Base-by-base conservation (phyloP, 2,888 invertebrate genomes). In the Brenthis hecate region DNA sequence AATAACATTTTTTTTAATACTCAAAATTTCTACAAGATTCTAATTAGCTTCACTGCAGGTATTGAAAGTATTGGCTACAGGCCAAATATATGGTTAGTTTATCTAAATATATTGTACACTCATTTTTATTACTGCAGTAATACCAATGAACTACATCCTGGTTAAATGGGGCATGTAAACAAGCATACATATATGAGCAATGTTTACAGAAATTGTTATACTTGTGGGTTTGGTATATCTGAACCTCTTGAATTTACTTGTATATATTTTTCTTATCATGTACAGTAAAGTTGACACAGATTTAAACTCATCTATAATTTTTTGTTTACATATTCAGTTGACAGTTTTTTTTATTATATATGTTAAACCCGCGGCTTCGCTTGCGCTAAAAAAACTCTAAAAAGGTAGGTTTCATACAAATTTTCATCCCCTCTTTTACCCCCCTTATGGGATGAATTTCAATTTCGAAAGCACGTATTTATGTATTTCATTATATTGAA, bases 111-210 rank as follows among this genome's bases (percentile, higher is more conserved):
- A 66, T 48, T 48, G 53, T 57, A 19, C 16, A 16, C 54, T 51
- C 53, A 68, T 13, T 58, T 68, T 68, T 68, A 63, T 48, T 62
- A 65, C 32, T 64, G 53, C 54, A 43, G 57, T 68, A 50, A 50
- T 56, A 63, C 47, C 53, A 71, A 68, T 56, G 71, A 66, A 56
- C 32, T 23, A 62, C 71, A 69, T 72, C 66, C 71, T 72, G 56
- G 53, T 56, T 64, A 50, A 64, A 66, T 61, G 43, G 64, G 64
- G 14, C 63, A 51, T 66, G 66, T 71, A 71, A 72, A 69, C 50
- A 53, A 43, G 28, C 28, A 28, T 28, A 71, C 57, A 68, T 55
- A 23, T 60, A 62, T 43, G 28, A 48, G 47, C 23, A 14, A 13
- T 48, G 28, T 55, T 8, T 60, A n/a, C 54, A 11, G 8, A 53